Evolutionary conservation across 2,888 invertebrate species (phyloP), one percentile per base, ranked within the genome.

Genomic region (Orthosia incerta): DNA sequence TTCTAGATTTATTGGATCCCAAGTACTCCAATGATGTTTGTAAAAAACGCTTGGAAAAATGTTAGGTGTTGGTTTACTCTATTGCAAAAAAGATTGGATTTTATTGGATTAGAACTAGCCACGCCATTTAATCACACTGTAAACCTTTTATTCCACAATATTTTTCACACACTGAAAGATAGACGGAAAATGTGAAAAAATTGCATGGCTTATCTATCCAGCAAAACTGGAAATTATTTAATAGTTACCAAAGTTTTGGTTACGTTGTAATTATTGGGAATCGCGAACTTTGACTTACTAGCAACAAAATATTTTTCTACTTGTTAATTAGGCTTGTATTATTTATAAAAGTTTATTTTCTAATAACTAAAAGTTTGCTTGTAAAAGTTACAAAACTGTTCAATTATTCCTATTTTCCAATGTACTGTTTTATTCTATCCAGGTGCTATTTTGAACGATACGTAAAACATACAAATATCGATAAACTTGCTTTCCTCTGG

Each of bases 401-500:
- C 31, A 1, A 31, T 5, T 31, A 31, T 39, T 4, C 9, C 39
- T 39, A 39, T 39, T 9, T 31, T 31, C 31, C 39, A 39, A 39
- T 39, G 39, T 9, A 12, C 4, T 13, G 13, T 55, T 55, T 23
- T 3, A 55, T 23, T 55, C 23, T 3, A 55, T 15, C 23, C 9
- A 16, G 7, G 3, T 50, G 23, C 15, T 51, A n/a, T 45, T 59
- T 50, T 4, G 13, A 57, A 48, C 5, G 23, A 31, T 16, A 20
- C n/a, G n/a, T n/a, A n/a, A n/a, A 48, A 48, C 5, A n/a, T 31
- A 18, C 15, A 39, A 39, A 39, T 1, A 50, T 45, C 20, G 26
- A 71, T 72, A 4, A 57, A 31, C 20, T 45, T 26, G 5, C 13
- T 39, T 75, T 18, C 39, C 50, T 26, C n/a, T 39, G 7, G 9